These are phyloP conservation scores for Nomada lathburiana DNA, from an alignment of 2,888 invertebrate species.

Conservation along the genomic window DNA sequence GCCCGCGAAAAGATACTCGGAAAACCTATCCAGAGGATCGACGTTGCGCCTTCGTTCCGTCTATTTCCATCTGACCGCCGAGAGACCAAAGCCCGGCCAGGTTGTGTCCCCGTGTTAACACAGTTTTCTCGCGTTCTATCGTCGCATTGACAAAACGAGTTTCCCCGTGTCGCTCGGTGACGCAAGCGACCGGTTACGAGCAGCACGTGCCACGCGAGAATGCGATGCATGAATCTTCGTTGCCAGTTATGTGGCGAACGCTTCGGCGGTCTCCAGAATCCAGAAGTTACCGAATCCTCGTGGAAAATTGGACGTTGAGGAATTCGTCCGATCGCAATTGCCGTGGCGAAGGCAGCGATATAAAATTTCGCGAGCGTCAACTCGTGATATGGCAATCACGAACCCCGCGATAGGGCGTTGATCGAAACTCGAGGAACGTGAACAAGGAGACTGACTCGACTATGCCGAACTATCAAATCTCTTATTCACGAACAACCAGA, in stretches of 20 bases:
- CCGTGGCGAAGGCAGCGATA: no score
- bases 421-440: no score
- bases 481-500: neutral
- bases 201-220: constrained; percentile 59
- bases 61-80: neutral
- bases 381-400: no score
- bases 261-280: constrained; percentile 38
- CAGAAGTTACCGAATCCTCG: neutral
- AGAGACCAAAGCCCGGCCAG: neutral
- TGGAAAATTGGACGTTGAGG: neutral
- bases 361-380: no score
- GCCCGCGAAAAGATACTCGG: neutral
- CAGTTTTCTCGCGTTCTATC: constrained; percentile 1
- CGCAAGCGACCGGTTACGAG: constrained; percentile 64
- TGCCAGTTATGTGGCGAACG: constrained; percentile 49
- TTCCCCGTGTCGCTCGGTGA: constrained; percentile 48
- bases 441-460: no score
- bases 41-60: neutral
- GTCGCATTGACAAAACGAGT: constrained; percentile 60
- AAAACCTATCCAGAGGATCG: neutral
- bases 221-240: constrained; percentile 11
- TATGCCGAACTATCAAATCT: no score
- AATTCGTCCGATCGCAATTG: no score
- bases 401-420: no score
- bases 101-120: neutral